These are phyloP conservation scores for Heteractis magnifica DNA, from an alignment of 92 coral and sea anemone genomes.

Conservation along the genomic window DNA sequence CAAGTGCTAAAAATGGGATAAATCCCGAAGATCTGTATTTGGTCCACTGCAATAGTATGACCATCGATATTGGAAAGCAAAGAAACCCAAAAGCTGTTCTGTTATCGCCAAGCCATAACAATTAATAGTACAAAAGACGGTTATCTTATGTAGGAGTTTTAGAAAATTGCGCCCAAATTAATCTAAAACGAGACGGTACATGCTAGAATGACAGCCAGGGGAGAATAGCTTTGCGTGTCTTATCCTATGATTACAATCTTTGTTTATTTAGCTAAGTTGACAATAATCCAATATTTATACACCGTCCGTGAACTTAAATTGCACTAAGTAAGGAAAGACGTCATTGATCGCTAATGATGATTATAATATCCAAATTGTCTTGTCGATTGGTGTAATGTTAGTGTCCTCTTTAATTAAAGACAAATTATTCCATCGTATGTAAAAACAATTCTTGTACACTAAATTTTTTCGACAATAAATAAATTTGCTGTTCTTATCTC, in stretches of 20 bases:
- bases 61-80: too few relatives aligned
- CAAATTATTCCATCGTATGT: background rate
- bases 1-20: background rate
- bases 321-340: conserved; percentile 15
- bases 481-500: background rate
- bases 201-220: background rate
- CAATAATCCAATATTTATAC: background rate
- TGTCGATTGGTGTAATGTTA: conserved; percentile 3
- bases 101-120: too few relatives aligned
- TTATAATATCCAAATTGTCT: background rate
- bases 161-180: background rate
- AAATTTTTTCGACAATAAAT: background rate
- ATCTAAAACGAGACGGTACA: background rate
- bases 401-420: background rate
- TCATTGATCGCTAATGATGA: background rate
- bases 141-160: background rate
- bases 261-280: background rate
- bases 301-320: background rate
- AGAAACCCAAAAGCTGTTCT: too few relatives aligned
- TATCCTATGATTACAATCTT: background rate
- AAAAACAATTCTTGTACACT: background rate
- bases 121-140: background rate
- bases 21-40: background rate
- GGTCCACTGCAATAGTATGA: background rate
- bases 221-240: background rate